These are phyloP conservation scores for Sturnira hondurensis DNA, from an alignment of 2,113 vertebrate species.

Conservation along the genomic window DNA sequence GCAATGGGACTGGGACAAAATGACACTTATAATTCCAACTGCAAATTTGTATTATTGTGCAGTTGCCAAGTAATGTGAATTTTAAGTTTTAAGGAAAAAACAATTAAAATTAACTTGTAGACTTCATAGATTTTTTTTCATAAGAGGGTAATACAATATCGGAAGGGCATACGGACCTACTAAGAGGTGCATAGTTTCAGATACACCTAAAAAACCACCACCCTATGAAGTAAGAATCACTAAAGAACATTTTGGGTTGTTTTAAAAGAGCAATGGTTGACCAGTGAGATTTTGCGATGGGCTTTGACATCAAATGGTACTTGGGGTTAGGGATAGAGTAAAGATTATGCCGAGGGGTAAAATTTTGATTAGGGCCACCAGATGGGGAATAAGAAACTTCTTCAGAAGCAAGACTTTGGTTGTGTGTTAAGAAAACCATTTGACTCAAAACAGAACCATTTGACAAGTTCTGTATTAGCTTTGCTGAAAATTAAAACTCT, in stretches of 20 bases:
- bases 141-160: background rate
- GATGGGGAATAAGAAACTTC: background rate
- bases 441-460: background rate
- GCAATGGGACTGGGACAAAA: background rate
- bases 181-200: background rate
- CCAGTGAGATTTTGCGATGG: background rate
- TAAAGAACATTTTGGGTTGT: background rate
- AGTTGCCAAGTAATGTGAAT: background rate
- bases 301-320: background rate
- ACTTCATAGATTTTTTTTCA: background rate
- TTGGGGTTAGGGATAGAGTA: background rate
- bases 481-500: constrained; percentile 2
- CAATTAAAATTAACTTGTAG: background rate
- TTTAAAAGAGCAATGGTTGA: background rate
- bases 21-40: background rate
- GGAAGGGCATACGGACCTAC: background rate
- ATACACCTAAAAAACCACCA: background rate
- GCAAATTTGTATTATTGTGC: background rate
- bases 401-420: background rate
- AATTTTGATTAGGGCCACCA: background rate
- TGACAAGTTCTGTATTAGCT: background rate
- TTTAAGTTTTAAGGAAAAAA: background rate
- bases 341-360: background rate
- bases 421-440: background rate
- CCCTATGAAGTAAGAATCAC: background rate